Percentiles rank a stretch among this genome's conserved stretches.
Evolutionary conservation across 2,888 invertebrate species (phyloP).

Genomic region (Rhagium mordax): DNA sequence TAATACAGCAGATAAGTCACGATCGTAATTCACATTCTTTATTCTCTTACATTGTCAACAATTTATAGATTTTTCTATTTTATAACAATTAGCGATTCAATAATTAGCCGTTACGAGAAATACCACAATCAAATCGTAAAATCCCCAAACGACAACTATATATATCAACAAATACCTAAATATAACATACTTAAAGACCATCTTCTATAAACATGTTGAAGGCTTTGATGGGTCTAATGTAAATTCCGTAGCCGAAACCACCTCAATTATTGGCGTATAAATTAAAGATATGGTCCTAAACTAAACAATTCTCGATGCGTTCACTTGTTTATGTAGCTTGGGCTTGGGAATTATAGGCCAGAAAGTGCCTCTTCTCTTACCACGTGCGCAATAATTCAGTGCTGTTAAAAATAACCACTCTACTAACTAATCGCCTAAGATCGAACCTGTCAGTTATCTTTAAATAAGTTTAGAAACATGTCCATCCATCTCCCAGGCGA

Average conservation of each 20-base stretch:
- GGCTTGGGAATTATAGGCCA: conserved; percentile 44
- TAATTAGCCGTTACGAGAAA: neutral
- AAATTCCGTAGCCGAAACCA: conserved; percentile 44
- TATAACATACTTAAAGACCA: conserved; percentile 23
- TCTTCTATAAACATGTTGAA: conserved; percentile 33
- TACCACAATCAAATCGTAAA: conserved; percentile 9
- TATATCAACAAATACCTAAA: conserved; percentile 29
- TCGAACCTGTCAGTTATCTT: conserved; percentile 58
- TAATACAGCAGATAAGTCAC: too few relatives aligned
- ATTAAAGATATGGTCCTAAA: conserved; percentile 53
- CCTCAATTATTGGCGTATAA: conserved; percentile 52
- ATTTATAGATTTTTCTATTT: neutral
- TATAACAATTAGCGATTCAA: neutral
- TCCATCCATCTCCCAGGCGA: conserved; percentile 49
- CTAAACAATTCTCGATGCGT: conserved; percentile 50
- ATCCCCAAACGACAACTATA: conserved; percentile 28
- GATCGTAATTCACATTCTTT: neutral
- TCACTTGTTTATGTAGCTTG: conserved; percentile 50
- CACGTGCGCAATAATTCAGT: conserved; percentile 51
- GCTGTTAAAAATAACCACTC: conserved; percentile 51
- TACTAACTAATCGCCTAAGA: conserved; percentile 53
- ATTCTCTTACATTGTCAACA: neutral
- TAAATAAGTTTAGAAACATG: conserved; percentile 60
- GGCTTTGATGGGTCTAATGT: conserved; percentile 32
- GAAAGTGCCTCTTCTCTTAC: conserved; percentile 52